A percentile compares a stretch with the other conserved stretches of the same genome.
phyloP scores from a whole-genome alignment of 2,797 vertebrate species.

The Sorex maritimensis region DNA sequence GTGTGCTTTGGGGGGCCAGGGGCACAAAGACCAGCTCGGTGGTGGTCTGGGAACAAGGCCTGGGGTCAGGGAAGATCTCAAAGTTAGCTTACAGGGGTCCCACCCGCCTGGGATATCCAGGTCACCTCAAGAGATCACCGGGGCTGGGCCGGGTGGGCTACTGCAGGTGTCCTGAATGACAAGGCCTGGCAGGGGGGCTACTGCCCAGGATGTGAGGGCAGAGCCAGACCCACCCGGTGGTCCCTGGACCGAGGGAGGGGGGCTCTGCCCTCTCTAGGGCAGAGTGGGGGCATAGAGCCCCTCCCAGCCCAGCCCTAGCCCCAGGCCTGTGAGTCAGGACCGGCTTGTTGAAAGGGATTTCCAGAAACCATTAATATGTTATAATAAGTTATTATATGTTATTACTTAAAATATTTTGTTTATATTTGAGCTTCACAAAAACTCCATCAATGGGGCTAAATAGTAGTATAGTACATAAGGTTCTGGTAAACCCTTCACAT shows the following conservation, averaged over 20 bases:
- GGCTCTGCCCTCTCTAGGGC: no score
- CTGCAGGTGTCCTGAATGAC: neutral
- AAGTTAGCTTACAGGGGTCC: neutral
- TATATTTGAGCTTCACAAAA: neutral
- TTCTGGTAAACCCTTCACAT: no score
- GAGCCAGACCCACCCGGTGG: no score
- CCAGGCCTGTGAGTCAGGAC: constrained; percentile 75
- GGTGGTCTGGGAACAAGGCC: neutral
- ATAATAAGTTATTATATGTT: neutral
- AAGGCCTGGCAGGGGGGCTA: neutral
- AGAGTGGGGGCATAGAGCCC: neutral
- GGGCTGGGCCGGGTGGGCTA: neutral
- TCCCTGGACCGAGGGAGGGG: neutral
- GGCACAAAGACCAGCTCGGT: neutral
- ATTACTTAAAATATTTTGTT: constrained; percentile 4
- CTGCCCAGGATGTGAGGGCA: neutral
- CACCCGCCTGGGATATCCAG: neutral
- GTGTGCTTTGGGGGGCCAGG: no score
- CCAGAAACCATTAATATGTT: constrained; percentile 67
- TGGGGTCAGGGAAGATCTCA: neutral
- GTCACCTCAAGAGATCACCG: neutral
- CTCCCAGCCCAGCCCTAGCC: neutral
- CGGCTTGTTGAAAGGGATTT: constrained; percentile 76
- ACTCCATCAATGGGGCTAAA: no score
- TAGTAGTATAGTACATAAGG: no score